Percentiles rank a stretch among this genome's conserved stretches.
phyloP scores from a whole-genome alignment of 2,888 invertebrate species.

The Phengaris alcon region DNA sequence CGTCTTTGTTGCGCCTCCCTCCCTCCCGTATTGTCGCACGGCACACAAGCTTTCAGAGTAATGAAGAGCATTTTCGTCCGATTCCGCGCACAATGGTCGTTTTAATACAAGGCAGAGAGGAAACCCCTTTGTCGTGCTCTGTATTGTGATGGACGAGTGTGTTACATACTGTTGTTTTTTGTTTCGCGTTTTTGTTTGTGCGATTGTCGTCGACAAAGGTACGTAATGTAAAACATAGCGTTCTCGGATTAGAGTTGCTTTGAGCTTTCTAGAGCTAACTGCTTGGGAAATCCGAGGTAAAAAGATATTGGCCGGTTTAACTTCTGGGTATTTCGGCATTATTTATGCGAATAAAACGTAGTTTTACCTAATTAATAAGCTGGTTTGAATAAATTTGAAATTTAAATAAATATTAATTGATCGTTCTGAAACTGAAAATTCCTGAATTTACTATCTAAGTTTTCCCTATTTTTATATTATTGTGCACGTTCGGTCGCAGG shows the following conservation, averaged over 20 bases:
- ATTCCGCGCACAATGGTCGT: constrained; percentile 72
- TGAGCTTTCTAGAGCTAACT: constrained; percentile 22
- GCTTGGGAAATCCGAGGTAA: background rate
- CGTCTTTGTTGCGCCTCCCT: constrained; percentile 62
- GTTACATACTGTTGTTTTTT: constrained; percentile 62
- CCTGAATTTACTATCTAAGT: too few relatives aligned
- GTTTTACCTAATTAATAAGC: too few relatives aligned
- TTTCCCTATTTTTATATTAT: too few relatives aligned
- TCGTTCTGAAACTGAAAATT: too few relatives aligned
- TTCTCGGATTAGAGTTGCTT: constrained; percentile 36
- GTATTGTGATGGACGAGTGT: constrained; percentile 72
- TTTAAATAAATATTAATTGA: too few relatives aligned
- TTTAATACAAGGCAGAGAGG: constrained; percentile 77
- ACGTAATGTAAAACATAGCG: constrained; percentile 48
- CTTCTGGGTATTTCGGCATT: too few relatives aligned
- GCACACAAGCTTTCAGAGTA: constrained; percentile 80
- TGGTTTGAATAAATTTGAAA: too few relatives aligned
- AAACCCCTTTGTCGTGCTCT: constrained; percentile 65
- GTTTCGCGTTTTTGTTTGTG: constrained; percentile 59
- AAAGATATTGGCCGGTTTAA: too few relatives aligned
- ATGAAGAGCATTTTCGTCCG: constrained; percentile 81
- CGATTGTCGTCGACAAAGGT: constrained; percentile 67
- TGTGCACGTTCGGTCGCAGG: too few relatives aligned
- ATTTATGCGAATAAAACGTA: too few relatives aligned
- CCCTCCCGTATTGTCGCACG: constrained; percentile 71